Conservation (phyloP, 2,888 invertebrate species). For the Alloscopus bannaensis region DNA sequence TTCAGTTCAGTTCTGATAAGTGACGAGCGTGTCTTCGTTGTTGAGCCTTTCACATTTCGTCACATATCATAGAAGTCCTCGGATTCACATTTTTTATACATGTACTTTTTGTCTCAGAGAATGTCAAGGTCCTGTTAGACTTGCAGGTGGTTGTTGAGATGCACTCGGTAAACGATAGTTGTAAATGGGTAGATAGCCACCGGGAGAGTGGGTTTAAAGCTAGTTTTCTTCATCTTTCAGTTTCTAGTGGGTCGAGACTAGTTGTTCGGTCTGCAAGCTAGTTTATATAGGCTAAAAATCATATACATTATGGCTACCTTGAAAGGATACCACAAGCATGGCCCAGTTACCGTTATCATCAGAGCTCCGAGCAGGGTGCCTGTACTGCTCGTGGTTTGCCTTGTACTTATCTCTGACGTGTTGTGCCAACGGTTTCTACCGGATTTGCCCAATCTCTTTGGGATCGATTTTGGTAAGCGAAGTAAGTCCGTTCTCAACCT, state of each 20-base stretch:
- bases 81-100: neutral
- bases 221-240: neutral
- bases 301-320: conserved; percentile 53
- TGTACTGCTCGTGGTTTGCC: neutral
- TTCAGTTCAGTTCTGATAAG: conserved; percentile 3
- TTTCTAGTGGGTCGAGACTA: too few species aligned
- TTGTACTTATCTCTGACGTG: conserved; percentile 34
- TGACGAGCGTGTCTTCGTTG: neutral
- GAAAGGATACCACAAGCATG: conserved; percentile 20
- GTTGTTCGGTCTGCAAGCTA: too few species aligned
- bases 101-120: neutral
- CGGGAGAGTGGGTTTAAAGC: neutral
- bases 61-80: neutral
- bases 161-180: neutral
- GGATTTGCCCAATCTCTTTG: conserved; percentile 44
- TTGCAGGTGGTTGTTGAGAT: conserved; percentile 1
- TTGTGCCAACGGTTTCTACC: conserved; percentile 44
- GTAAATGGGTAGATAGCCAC: neutral
- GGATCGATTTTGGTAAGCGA: conserved; percentile 41
- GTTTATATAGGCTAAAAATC: too few species aligned
- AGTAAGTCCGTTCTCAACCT: conserved; percentile 14
- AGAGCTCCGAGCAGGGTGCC: conserved; percentile 9
- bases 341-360: conserved; percentile 32
- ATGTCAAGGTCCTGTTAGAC: conserved; percentile 40
- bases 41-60: neutral